phyloP scores from a whole-genome alignment of 2,113 vertebrate genomes.

The Cygnus buccinator region DNA sequence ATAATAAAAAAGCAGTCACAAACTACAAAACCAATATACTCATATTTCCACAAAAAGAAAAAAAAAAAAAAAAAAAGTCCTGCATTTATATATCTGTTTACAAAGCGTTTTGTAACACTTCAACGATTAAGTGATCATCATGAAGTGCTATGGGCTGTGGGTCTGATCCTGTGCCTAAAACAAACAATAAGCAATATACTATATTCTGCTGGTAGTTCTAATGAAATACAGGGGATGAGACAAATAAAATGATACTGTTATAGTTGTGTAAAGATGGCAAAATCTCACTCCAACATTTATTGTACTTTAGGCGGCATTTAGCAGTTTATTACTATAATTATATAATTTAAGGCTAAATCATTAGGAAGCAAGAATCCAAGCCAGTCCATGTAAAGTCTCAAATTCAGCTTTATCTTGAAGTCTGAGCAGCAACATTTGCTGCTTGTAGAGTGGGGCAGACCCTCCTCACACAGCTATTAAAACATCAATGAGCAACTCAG shows the following conservation, averaged over 20 bases:
- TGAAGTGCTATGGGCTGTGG: neutral
- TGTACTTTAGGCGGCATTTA: neutral
- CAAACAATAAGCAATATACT: neutral
- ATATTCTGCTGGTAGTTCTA: neutral
- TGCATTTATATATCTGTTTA: neutral
- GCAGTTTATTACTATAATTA: neutral
- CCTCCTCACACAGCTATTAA: neutral
- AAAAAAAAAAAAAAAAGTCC: neutral
- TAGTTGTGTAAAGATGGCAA: neutral
- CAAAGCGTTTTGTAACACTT: neutral
- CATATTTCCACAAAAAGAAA: neutral
- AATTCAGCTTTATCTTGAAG: neutral
- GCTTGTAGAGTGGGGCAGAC: neutral
- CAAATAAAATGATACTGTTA: neutral
- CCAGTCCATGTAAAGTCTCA: neutral
- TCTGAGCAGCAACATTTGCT: neutral
- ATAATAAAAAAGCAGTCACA: neutral
- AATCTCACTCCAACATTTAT: neutral
- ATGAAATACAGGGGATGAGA: fast-evolving
- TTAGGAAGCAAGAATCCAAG: neutral
- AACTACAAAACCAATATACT: neutral
- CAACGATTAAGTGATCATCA: neutral
- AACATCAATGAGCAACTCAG: neutral
- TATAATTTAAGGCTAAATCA: neutral
- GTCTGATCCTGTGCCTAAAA: neutral